Percentiles rank a stretch among this genome's conserved stretches.
Evolutionary conservation across 2,797 vertebrate genomes (phyloP).

Genomic region (Melanotaenia parkinsoni): DNA sequence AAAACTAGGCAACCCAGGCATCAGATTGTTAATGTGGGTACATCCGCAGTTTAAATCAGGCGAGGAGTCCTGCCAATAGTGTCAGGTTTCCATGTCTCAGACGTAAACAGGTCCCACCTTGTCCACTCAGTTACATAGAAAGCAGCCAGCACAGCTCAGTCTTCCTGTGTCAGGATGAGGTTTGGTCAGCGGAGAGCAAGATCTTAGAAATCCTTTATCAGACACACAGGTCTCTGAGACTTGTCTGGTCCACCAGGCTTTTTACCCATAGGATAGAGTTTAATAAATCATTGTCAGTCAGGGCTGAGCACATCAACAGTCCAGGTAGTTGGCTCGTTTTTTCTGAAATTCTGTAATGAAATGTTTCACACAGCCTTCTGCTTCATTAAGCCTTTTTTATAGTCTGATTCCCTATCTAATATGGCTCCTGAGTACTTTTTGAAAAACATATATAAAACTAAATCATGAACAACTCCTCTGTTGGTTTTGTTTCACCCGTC

Average conservation of each 20-base stretch:
- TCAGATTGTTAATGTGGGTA: conserved; percentile 68
- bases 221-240: conserved; percentile 48
- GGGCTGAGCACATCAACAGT: conserved; percentile 40
- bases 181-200: conserved; percentile 43
- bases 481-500: conserved; percentile 61
- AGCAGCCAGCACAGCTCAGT: conserved; percentile 59
- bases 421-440: conserved; percentile 84
- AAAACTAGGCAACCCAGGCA: conserved; percentile 79
- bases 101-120: conserved; percentile 35
- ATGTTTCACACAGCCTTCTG: conserved; percentile 54
- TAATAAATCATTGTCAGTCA: conserved; percentile 43
- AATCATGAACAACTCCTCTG: conserved; percentile 73
- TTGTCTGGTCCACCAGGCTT: conserved; percentile 39
- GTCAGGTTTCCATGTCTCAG: conserved; percentile 47
- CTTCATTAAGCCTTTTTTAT: conserved; percentile 40
- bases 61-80: conserved; percentile 41
- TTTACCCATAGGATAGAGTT: conserved; percentile 34
- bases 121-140: conserved; percentile 49
- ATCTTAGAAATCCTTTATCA: conserved; percentile 35
- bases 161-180: conserved; percentile 55
- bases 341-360: conserved; percentile 62
- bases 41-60: conserved; percentile 50
- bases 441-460: conserved; percentile 74
- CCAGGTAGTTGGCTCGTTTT: conserved; percentile 57
- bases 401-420: conserved; percentile 74